Conservation (phyloP, 2,797 vertebrate species). For the Coreius guichenoti region DNA sequence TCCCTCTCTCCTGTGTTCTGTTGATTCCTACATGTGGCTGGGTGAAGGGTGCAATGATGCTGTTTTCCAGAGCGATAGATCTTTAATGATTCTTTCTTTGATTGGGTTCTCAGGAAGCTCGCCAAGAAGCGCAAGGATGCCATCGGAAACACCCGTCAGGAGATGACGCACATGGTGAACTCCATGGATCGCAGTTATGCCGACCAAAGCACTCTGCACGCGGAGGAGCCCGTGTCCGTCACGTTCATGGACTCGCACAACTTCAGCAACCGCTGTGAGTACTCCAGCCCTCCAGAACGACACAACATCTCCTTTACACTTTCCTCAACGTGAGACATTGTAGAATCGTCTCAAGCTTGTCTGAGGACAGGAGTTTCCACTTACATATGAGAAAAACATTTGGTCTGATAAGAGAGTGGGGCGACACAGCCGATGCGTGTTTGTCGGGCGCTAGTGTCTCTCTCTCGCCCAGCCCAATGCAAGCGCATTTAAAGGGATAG, state of each 20-base stretch:
- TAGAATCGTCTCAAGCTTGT: not conserved
- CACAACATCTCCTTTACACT: not conserved
- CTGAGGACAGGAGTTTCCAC: not conserved
- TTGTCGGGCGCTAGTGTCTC: not conserved
- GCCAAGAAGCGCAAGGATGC: constrained; percentile 98
- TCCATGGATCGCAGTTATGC: constrained; percentile 98
- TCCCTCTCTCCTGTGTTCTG: constrained; percentile 24
- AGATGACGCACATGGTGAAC: constrained; percentile 99
- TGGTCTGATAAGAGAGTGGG: not conserved
- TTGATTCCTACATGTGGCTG: constrained; percentile 2
- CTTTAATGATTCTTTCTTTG: constrained; percentile 52
- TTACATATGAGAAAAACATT: not conserved
- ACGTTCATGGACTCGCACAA: constrained; percentile 99
- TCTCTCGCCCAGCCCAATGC: too few relatives aligned
- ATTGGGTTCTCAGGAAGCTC: constrained; percentile 87
- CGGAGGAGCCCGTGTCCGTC: constrained; percentile 94
- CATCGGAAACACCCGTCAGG: constrained; percentile 93
- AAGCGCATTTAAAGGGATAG: too few relatives aligned
- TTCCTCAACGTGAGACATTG: not conserved
- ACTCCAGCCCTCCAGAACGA: not conserved
- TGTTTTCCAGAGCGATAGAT: not conserved
- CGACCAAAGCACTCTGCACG: constrained; percentile 96
- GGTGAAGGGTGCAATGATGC: not conserved
- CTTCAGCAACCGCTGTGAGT: constrained; percentile 98
- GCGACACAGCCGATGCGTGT: not conserved